Percentiles rank a stretch among this genome's conserved stretches.
phyloP scores from a whole-genome alignment of 2,888 invertebrate genomes.

The Heliothis peltigera region DNA sequence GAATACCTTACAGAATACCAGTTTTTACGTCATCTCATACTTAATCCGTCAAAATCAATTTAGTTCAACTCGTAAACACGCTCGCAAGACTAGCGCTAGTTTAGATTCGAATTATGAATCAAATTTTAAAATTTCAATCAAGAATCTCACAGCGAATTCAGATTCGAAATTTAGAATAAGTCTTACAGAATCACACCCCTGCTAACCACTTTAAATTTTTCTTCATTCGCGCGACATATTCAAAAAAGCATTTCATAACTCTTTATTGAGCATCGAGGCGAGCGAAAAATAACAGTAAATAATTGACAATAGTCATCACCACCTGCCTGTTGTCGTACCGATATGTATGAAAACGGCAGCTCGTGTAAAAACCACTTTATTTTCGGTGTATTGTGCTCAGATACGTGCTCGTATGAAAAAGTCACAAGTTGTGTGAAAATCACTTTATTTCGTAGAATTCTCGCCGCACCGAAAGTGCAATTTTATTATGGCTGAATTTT shows the following conservation, averaged over 20 bases:
- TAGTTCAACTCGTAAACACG: no score
- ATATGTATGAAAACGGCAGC: conserved; percentile 24
- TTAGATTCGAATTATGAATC: no score
- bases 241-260: conserved; percentile 4
- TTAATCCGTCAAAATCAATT: no score
- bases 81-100: no score
- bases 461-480: conserved; percentile 34
- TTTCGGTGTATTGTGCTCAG: conserved; percentile 32
- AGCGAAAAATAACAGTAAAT: conserved; percentile 30
- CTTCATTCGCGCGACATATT: neutral
- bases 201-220: no score
- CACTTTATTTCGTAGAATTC: conserved; percentile 40
- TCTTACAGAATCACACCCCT: no score
- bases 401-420: conserved; percentile 37
- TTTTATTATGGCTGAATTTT: conserved; percentile 48
- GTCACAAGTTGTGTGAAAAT: conserved; percentile 31
- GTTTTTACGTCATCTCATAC: no score
- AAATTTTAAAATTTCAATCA: no score
- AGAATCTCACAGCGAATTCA: no score
- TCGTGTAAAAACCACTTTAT: conserved; percentile 43
- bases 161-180: no score
- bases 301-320: conserved; percentile 25
- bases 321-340: conserved; percentile 32
- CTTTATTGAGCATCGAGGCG: conserved; percentile 11
- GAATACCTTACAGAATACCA: no score